Conservation (phyloP, 2,888 invertebrate species). For the Empis livida region DNA sequence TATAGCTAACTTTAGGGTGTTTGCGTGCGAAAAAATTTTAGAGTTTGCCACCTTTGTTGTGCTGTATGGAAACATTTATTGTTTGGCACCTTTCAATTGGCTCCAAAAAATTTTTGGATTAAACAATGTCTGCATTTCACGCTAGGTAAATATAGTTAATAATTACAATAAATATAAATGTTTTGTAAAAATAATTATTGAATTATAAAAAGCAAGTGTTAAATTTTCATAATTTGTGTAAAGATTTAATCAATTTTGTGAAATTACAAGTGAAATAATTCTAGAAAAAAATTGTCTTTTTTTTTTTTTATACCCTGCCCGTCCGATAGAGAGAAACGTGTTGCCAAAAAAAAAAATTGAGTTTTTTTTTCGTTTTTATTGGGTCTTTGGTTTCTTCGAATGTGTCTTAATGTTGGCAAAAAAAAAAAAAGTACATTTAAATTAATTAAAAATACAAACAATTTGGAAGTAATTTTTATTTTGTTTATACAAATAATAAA, state of each 20-base stretch:
- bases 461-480: too few species aligned
- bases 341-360: not conserved
- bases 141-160: conserved; percentile 49
- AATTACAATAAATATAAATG: too few species aligned
- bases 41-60: too few species aligned
- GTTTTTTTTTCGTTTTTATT: too few species aligned
- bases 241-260: too few species aligned
- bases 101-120: too few species aligned
- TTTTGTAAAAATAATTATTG: conserved; percentile 18
- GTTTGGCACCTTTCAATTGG: too few species aligned
- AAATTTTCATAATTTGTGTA: conserved; percentile 8
- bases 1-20: too few species aligned
- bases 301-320: conserved; percentile 19
- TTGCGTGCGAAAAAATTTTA: too few species aligned
- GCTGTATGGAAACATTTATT: too few species aligned
- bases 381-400: not conserved
- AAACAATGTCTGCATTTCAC: conserved; percentile 35
- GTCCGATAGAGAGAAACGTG: conserved; percentile 6
- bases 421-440: conserved; percentile 5
- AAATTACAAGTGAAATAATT: too few species aligned
- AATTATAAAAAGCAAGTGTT: conserved; percentile 9
- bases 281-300: conserved; percentile 7
- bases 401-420: conserved; percentile 11
- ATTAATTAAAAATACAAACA: conserved; percentile 5
- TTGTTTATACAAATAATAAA: not conserved